Percentiles rank a stretch among this genome's conserved stretches.
Evolutionary conservation across 1,140 invertebrate genomes (phyloP).

Genomic region (Aphelinus certus): DNA sequence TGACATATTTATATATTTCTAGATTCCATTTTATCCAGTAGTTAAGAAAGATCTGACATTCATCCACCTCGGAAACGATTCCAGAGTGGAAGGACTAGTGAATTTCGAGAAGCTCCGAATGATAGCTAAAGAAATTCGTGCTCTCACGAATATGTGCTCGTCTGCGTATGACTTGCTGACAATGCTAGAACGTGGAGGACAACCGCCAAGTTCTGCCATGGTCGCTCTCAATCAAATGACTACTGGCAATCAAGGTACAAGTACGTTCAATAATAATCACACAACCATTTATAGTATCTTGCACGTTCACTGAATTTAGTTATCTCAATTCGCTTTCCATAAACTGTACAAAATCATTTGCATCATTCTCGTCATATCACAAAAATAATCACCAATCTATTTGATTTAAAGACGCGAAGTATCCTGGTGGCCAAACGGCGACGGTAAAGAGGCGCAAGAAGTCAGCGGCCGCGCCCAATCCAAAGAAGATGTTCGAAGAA

Average conservation of each 20-base stretch:
- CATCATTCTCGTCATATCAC: too few relatives aligned
- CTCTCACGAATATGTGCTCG: slow-evolving; percentile 94
- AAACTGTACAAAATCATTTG: too few relatives aligned
- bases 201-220: slow-evolving; percentile 87
- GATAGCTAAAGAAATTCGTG: slow-evolving; percentile 97
- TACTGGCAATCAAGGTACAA: slow-evolving; percentile 68
- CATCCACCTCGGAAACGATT: slow-evolving; percentile 97
- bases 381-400: slow-evolving; percentile 6
- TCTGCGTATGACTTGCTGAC: slow-evolving; percentile 89
- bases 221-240: slow-evolving; percentile 89
- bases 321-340: too few relatives aligned
- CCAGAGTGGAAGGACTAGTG: slow-evolving; percentile 88
- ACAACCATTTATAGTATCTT: too few relatives aligned
- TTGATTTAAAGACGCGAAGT: slow-evolving; percentile 39
- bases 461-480: slow-evolving; percentile 89
- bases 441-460: slow-evolving; percentile 93
- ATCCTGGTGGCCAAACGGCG: slow-evolving; percentile 66
- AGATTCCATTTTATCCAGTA: slow-evolving; percentile 96
- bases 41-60: slow-evolving; percentile 98
- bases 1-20: slow-evolving; percentile 47
- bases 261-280: too few relatives aligned
- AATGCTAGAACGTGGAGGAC: slow-evolving; percentile 85
- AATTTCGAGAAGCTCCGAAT: slow-evolving; percentile 99
- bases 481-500: slow-evolving; percentile 99
- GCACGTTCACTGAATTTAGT: too few relatives aligned